A percentile compares a stretch with the other conserved stretches of the same genome.
These are phyloP conservation scores for Pedetes capensis DNA, from an alignment of 2,113 vertebrate genomes.

Conservation along the genomic window DNA sequence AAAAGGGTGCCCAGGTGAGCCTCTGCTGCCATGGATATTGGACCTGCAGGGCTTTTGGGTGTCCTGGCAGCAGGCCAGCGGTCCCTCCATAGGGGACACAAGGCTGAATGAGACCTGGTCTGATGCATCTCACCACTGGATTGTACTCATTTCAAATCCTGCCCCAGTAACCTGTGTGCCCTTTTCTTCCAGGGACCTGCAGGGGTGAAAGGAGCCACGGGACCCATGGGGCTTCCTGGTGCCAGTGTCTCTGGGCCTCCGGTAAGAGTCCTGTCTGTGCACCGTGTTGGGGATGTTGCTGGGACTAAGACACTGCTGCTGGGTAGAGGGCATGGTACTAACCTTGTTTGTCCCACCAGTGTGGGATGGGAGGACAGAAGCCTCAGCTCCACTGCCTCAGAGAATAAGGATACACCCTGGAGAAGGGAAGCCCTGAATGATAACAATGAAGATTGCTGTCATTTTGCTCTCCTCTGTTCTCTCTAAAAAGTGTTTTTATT, in stretches of 20 bases:
- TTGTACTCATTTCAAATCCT: neutral
- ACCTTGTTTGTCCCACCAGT: neutral
- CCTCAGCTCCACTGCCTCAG: neutral
- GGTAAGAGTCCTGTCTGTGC: slow-evolving; percentile 77
- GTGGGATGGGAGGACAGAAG: neutral
- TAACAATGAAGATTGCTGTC: no score
- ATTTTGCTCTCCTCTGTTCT: neutral
- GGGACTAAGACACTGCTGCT: no score
- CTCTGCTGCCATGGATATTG: no score
- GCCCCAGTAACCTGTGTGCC: neutral
- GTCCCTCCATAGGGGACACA: neutral
- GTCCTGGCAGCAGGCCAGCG: neutral
- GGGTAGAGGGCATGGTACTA: neutral
- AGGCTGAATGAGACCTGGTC: neutral
- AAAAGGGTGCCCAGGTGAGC: slow-evolving; percentile 88
- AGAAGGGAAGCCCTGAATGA: neutral
- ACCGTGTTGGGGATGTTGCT: neutral
- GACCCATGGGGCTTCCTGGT: slow-evolving; percentile 86
- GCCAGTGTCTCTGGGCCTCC: slow-evolving; percentile 83
- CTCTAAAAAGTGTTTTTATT: neutral
- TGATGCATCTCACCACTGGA: neutral
- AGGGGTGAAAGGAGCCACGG: slow-evolving; percentile 86
- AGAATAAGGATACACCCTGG: neutral
- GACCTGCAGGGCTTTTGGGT: neutral
- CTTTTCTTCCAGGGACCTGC: slow-evolving; percentile 77